phyloP scores from a whole-genome alignment of 2,888 invertebrate species.

The Ecliptopera silaceata region DNA sequence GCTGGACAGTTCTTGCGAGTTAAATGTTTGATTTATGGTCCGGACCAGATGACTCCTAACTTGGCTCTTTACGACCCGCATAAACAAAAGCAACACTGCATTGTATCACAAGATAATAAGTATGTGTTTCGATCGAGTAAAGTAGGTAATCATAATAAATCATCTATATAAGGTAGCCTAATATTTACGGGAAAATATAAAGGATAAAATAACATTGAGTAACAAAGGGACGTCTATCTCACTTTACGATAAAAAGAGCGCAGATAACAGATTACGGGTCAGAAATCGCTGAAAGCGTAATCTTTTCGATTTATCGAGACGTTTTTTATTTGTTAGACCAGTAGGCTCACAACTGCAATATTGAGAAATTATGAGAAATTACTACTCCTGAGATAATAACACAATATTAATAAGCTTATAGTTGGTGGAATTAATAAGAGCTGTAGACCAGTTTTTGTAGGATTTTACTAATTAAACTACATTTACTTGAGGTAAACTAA shows the following conservation, averaged over 20 bases:
- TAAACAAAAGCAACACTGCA: slow-evolving; percentile 27
- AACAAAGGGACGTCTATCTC: slow-evolving; percentile 8
- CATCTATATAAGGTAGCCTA: slow-evolving; percentile 8
- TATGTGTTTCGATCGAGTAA: slow-evolving; percentile 2
- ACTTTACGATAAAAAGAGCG: slow-evolving; percentile 10
- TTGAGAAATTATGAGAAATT: not conserved
- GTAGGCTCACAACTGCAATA: not conserved
- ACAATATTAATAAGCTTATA: too few relatives aligned
- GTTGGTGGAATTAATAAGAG: too few relatives aligned
- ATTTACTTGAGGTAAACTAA: not conserved
- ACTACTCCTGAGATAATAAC: too few relatives aligned
- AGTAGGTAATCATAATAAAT: slow-evolving; percentile 19
- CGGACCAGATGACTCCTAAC: slow-evolving; percentile 51
- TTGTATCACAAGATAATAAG: slow-evolving; percentile 7
- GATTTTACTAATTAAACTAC: too few relatives aligned
- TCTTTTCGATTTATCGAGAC: slow-evolving; percentile 17
- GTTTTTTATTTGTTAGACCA: not conserved
- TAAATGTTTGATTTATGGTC: slow-evolving; percentile 69
- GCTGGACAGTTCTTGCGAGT: slow-evolving; percentile 61
- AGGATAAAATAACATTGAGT: slow-evolving; percentile 5
- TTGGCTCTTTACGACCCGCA: slow-evolving; percentile 33
- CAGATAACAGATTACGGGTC: slow-evolving; percentile 6
- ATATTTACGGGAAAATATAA: slow-evolving; percentile 5
- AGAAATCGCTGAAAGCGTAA: slow-evolving; percentile 9
- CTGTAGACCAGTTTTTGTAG: not conserved